A percentile compares a stretch with the other conserved stretches of the same genome.
Evolutionary conservation across 2,888 invertebrate species (phyloP).

Genomic region (Reticulitermes lucifugus): DNA sequence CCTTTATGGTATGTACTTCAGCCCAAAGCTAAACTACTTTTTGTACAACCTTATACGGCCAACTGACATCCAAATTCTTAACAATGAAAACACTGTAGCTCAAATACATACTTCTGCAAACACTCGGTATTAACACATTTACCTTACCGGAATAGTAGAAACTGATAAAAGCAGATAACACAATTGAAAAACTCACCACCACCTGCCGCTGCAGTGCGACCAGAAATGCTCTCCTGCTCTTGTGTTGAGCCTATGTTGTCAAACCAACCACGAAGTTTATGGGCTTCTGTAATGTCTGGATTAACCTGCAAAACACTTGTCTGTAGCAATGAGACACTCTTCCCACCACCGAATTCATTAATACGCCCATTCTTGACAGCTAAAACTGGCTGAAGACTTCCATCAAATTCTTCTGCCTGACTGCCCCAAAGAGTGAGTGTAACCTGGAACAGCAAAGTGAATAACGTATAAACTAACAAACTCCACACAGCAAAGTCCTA

Average conservation of each 20-base stretch:
- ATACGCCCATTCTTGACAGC: slow-evolving; percentile 87
- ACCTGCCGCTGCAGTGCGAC: slow-evolving; percentile 58
- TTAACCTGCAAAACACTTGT: slow-evolving; percentile 78
- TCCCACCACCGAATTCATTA: slow-evolving; percentile 89
- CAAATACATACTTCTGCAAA: no score
- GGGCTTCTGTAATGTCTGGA: slow-evolving; percentile 91
- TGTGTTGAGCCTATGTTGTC: slow-evolving; percentile 78
- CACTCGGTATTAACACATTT: no score
- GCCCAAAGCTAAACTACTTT: no score
- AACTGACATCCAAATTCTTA: no score
- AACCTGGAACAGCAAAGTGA: slow-evolving; percentile 65
- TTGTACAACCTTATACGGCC: no score
- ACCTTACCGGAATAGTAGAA: no score
- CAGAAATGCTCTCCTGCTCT: slow-evolving; percentile 75
- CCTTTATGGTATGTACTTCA: no score
- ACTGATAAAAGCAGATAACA: no score
- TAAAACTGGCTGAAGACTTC: slow-evolving; percentile 80
- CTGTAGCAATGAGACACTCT: slow-evolving; percentile 71
- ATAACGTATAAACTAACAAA: not conserved
- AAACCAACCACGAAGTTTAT: slow-evolving; percentile 91
- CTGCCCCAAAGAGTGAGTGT: slow-evolving; percentile 92
- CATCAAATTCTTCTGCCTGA: slow-evolving; percentile 88
- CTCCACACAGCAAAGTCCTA: no score
- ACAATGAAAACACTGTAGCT: no score
- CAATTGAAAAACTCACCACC: slow-evolving; percentile 13